phyloP scores from a whole-genome alignment of 2,888 invertebrate species.

The Oscheius sp. region DNA sequence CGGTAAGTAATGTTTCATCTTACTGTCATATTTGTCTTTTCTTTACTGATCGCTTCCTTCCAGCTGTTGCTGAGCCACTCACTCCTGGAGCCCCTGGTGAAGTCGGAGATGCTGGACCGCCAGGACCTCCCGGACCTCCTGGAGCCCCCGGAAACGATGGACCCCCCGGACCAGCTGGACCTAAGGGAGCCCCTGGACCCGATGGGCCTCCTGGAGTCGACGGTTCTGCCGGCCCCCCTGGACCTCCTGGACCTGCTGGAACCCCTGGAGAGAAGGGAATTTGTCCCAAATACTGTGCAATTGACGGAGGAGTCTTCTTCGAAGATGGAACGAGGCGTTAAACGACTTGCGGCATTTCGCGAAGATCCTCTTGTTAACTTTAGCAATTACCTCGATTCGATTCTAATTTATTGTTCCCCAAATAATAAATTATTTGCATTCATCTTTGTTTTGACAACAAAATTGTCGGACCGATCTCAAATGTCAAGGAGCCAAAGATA shows the following conservation, averaged over 20 bases:
- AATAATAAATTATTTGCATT: conserved; percentile 21
- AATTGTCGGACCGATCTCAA: conserved; percentile 10
- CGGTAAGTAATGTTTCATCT: conserved; percentile 28
- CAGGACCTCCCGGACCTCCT: conserved; percentile 50
- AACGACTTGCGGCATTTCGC: conserved; percentile 28
- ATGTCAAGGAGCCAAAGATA: neutral
- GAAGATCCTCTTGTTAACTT: conserved; percentile 17
- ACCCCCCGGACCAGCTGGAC: conserved; percentile 47
- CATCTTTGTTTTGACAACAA: neutral
- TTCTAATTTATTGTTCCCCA: conserved; percentile 21
- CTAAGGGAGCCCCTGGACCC: conserved; percentile 43
- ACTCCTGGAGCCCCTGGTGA: conserved; percentile 53
- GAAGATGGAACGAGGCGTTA: conserved; percentile 62
- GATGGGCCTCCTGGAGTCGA: conserved; percentile 60
- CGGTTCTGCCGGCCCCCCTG: conserved; percentile 58
- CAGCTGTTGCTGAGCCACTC: conserved; percentile 46
- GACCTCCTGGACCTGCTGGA: conserved; percentile 57
- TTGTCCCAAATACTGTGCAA: conserved; percentile 61
- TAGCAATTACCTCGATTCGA: conserved; percentile 31
- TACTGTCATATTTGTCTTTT: neutral
- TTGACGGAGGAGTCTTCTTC: conserved; percentile 66
- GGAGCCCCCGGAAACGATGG: conserved; percentile 56
- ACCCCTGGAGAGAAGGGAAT: conserved; percentile 62
- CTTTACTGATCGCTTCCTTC: neutral
- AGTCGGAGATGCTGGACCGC: conserved; percentile 21